phyloP scores from a whole-genome alignment of 2,888 invertebrate genomes.

The Carcina quercana region DNA sequence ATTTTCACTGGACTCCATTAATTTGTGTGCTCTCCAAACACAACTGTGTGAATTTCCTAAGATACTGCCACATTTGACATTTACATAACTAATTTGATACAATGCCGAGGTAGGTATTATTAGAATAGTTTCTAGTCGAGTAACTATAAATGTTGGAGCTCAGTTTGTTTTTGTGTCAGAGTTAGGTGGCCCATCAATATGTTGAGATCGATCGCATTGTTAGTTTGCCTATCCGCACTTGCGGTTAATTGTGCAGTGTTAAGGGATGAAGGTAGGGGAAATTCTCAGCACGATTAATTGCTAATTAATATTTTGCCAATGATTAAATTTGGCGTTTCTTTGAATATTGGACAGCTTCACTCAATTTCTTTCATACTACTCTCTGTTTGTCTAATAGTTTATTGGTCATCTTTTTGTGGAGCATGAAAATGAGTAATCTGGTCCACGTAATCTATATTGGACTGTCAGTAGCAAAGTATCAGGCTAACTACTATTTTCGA shows the following conservation, averaged over 20 bases:
- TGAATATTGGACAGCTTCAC: no score
- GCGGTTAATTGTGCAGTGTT: constrained; percentile 29
- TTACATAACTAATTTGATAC: constrained; percentile 32
- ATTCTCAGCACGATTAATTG: no score
- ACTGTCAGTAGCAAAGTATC: no score
- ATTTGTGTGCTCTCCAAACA: constrained; percentile 17
- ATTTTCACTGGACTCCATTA: constrained; percentile 17
- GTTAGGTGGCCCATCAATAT: constrained; percentile 24
- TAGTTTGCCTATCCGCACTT: constrained; percentile 25
- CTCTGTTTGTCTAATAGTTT: no score
- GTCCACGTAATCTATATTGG: no score
- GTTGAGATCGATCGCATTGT: constrained; percentile 22
- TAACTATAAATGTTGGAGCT: constrained; percentile 36
- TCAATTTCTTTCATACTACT: no score
- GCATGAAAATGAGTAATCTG: no score
- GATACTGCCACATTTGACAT: constrained; percentile 29
- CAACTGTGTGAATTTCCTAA: constrained; percentile 32
- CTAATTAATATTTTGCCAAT: no score
- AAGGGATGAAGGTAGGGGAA: constrained; percentile 20
- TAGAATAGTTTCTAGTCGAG: constrained; percentile 30
- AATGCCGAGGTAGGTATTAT: constrained; percentile 35
- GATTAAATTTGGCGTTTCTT: no score
- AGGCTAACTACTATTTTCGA: neutral
- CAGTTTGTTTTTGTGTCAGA: constrained; percentile 21
- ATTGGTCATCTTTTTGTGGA: no score